Evolutionary conservation across 1,140 invertebrate genomes (phyloP), one percentile per base, ranked within the genome.

Genomic region (Bombus polaris): DNA sequence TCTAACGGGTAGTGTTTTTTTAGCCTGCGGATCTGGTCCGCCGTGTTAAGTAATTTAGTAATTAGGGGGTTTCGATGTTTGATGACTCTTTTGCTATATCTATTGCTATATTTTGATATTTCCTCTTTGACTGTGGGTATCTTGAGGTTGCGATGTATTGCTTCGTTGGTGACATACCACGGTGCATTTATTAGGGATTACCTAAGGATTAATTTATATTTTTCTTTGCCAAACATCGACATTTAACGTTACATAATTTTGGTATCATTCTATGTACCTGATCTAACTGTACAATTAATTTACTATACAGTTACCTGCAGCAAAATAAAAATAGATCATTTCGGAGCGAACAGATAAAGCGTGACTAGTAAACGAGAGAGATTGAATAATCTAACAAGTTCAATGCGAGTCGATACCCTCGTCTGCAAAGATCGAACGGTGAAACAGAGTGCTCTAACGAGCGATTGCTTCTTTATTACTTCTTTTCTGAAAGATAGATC

Each of bases 341-440:
- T n/a, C 9, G 37, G 22, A 6, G 37, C 8, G 13, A 22, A 39
- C 28, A n/a, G 74, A 76, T 59, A 39, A 62, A 77, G 6, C 25
- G 53, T 18, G 39, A 22, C 25, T 42, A 28, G 28, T 77, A 62
- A 77, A 77, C 37, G 75, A 77, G 57, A 15, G 22, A 78, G 59
- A 42, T 66, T 65, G n/a, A 65, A 78, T 65, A 78, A 78, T 78
- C 59, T 65, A 65, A 65, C 59, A 78, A 78, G 59, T 78, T 78
- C 76, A 78, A 66, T 78, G 76, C 76, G 39, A 75, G 32, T 42
- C 76, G 59, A 65, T 65, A 65, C 32, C 59, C 28, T 13, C 22
- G 15, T 25, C 59, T 25, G 15, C 2, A 65, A 65, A 42, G n/a
- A 78, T 62, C 28, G 42, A 53, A 35, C 44, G 32, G 44, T 22